Base-by-base conservation (phyloP, 2,888 invertebrate species). In the Alloscopus bannaensis region DNA sequence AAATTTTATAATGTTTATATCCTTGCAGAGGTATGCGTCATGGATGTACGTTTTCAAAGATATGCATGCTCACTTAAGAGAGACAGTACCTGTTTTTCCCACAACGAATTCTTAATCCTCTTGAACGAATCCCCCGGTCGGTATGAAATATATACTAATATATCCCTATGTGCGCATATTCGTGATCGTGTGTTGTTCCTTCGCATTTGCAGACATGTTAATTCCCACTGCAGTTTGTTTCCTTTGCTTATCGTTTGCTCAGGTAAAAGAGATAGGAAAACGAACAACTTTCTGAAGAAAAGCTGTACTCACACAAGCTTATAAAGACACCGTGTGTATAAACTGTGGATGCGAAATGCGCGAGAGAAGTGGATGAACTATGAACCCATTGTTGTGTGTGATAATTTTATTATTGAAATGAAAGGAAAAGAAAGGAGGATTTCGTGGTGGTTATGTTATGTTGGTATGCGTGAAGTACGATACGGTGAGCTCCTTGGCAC, bases 151-250 rank as follows among this genome's bases (percentile, higher is more conserved):
- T 31, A 20, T 28, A 45, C 42, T 24, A 45, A 13, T 45, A 18
- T 45, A 16, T 42, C 28, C 3, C 29, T 13, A 18, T 45, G 22
- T 52, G 40, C n/a, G 3, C 36, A 40, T 52, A 62, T 73, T 65
- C 65, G 73, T 65, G 73, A 75, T 75, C 75, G 66, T 75, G 66
- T 66, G 59, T 75, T 75, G 66, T 75, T 75, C 66, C 65, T 75
- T 42, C 4, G 31, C 20, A 8, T 57, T 36, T 50, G 45, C 66
- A 59, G 75, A 66, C 22, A 52, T n/a, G n/a, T 71, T 72, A 75
- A 75, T 65, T 75, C 75, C 42, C 73, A n/a, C 65, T 52, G 42
- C 65, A 64, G 47, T 52, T 72, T 64, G 64, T 42, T 72, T 64
- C 59, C 65, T 65, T 28, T 40, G 50, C 55, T 26, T 55, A 26